Evolutionary conservation across 2,797 vertebrate genomes (phyloP).

Genomic region (Microtus agrestis): DNA sequence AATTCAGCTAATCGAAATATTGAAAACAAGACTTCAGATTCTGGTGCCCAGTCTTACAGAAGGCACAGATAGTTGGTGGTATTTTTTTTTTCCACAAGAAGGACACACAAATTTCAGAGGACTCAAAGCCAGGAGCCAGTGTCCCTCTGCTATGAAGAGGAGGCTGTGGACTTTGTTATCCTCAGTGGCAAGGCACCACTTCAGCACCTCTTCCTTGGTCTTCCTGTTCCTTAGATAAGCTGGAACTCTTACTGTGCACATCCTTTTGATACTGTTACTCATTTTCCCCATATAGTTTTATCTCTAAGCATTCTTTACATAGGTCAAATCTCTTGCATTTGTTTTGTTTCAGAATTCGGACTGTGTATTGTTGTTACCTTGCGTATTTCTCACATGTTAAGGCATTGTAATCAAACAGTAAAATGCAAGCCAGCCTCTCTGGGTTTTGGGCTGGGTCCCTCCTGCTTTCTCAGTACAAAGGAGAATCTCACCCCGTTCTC

Average conservation of each 20-base stretch:
- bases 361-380: background rate
- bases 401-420: background rate
- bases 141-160: no score
- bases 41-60: background rate
- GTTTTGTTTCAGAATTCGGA: conserved; percentile 9
- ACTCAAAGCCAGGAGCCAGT: background rate
- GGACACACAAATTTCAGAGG: background rate
- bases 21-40: background rate
- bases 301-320: conserved; percentile 15
- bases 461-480: background rate
- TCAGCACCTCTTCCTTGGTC: background rate
- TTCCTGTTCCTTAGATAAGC: background rate
- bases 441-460: background rate
- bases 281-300: conserved; percentile 24
- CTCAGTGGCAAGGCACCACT: background rate
- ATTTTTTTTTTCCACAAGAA: background rate
- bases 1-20: background rate
- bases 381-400: background rate
- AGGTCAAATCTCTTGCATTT: background rate
- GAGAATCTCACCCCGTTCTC: background rate
- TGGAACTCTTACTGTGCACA: background rate
- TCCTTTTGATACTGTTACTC: conserved; percentile 16
- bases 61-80: background rate
- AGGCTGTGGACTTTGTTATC: background rate
- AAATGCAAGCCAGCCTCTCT: background rate